Evolutionary conservation across 2,113 vertebrate genomes (phyloP), one percentile per base, ranked within the genome.

Genomic region (Cinclus mexicanus): DNA sequence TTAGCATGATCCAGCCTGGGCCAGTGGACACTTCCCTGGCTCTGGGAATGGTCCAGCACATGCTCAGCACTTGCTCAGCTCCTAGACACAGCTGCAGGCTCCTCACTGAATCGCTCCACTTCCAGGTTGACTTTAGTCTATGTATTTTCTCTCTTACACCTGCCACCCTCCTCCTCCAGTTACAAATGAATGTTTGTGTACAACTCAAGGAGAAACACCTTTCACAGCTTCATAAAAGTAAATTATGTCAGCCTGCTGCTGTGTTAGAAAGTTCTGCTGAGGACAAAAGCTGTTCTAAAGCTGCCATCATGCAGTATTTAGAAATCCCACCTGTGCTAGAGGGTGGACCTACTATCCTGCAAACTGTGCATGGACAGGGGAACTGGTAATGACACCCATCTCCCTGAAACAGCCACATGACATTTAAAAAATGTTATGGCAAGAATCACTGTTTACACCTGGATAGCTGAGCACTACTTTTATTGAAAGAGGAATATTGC

Each of bases 141-240:
- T 39, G 22, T 22, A 63, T 72, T 80, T 93, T 80, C 29, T 70
- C 37, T 69, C 39, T 59, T 63, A 39, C 63, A 57, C 69, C 31
- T 55, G 2, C 22, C 42, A 63, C 46, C 17, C 20, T 92, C 37
- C n/a, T 61, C 46, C 50, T 25, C 14, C 1, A 0, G 31, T 76
- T 92, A 93, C 83, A 94, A 93, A 83, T 17, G 33, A 74, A 53
- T 39, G 47, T 86, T 88, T 90, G 64, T 88, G 71, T 59, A 77
- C 71, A 63, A 50, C 75, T 85, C 64, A 63, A 82, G 71, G n/a
- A 95, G 56, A 97, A 93, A 83, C 79, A 94, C 64, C 79, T 86
- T 90, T 52, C 83, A 56, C 33, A 65, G 63, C 55, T 81, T 31
- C 61, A 68, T 70, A 42, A 94, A 93, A 95, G 83, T 22, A 90